Base-by-base conservation (phyloP, 2,113 vertebrate genomes). In the Sinocyclocheilus anshuiensis region DNA sequence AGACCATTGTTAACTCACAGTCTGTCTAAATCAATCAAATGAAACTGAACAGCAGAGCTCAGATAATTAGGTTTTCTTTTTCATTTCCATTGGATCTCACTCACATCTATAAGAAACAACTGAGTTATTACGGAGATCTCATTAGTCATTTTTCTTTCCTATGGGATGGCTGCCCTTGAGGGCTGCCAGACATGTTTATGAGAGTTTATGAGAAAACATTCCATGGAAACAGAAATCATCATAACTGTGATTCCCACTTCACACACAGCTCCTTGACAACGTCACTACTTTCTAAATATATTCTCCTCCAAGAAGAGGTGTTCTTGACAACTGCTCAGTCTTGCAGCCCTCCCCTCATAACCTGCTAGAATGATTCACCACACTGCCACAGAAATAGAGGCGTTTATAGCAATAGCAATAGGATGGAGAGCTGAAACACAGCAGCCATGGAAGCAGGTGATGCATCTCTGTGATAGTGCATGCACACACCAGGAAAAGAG, bases 221-320 rank as follows among this genome's bases (percentile, higher is more conserved):
- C 20, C 33, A 22, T 59, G 77, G 18, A n/a, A n/a, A 15, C 10
- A 42, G 55, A 61, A 85, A 1, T 10, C 53, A 22, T 77, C 10
- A 0, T 26, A 69, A 16, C 59, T 79, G 20, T 53, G 75, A 50
- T 29, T 71, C 76, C 79, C 63, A 79, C 84, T 63, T 42, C 29
- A 29, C 84, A 45, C 22, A 57, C 84, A 45, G 15, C 84, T 85
- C 75, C 10, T 59, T 86, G 22, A 86, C 10, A 55, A 42, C 22
- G 33, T 80, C 76, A 86, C 76, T 39, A 3, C 33, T 39, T 79
- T 80, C 84, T 79, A 80, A 86, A 86, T 86, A 72, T 80, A 80
- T 63, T 59, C 65, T 29, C n/a, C 48, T 69, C 59, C 16, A 65
- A 48, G n/a, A 81, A 16, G n/a, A 65, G 36, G 67, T 74, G 77